Percentiles rank a stretch among this genome's conserved stretches.
phyloP scores from a whole-genome alignment of 2,113 vertebrate genomes.

The Sigmodon hispidus region DNA sequence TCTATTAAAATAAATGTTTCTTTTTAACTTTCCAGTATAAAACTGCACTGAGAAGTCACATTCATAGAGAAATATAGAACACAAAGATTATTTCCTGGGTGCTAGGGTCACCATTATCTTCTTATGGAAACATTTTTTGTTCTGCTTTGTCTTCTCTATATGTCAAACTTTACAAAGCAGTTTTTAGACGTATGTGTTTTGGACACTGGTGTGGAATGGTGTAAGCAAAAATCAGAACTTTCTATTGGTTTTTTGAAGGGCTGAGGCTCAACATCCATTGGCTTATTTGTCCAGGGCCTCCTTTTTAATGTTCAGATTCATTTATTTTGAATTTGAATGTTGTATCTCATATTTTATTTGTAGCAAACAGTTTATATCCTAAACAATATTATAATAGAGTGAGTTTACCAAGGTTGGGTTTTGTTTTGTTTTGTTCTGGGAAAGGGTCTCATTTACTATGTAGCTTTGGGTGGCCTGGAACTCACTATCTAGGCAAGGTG shows the following conservation, averaged over 20 bases:
- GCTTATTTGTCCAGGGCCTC: background rate
- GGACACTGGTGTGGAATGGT: background rate
- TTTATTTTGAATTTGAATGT: background rate
- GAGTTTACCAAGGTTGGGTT: too few species aligned
- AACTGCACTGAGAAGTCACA: background rate
- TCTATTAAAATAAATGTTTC: slow-evolving; percentile 36
- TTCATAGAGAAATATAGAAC: slow-evolving; percentile 14
- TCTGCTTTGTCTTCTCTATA: background rate
- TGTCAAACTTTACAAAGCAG: background rate
- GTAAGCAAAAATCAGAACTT: background rate
- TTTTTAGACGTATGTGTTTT: slow-evolving; percentile 20
- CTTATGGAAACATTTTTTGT: background rate
- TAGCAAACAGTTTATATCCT: background rate
- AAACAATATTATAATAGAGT: background rate
- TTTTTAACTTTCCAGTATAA: background rate
- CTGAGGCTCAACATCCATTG: background rate
- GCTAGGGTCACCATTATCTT: background rate
- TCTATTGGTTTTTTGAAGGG: background rate
- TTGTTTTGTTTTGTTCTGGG: background rate
- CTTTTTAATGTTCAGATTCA: background rate
- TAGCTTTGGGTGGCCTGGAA: background rate
- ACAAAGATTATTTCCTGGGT: background rate
- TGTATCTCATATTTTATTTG: background rate
- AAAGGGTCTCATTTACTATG: background rate
- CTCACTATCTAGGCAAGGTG: background rate